A percentile compares a stretch with the other conserved stretches of the same genome.
These are phyloP conservation scores for Mactromeris polynyma DNA, from an alignment of 2,888 invertebrate genomes.

Conservation along the genomic window DNA sequence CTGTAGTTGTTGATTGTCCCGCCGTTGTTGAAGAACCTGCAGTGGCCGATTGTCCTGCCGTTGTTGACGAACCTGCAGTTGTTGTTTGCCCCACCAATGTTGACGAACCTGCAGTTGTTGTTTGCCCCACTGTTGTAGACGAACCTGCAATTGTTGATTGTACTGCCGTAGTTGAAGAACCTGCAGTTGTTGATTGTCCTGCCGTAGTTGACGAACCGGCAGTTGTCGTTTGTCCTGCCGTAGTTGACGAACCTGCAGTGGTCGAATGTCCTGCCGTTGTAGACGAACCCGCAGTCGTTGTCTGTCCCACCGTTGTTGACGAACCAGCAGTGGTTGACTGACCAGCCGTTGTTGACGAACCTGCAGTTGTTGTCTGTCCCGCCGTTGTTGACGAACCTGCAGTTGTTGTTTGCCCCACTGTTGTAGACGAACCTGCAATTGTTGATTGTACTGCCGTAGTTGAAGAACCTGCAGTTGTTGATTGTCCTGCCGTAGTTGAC, in stretches of 20 bases:
- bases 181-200: conserved; percentile 14
- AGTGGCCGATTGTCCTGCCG: background rate
- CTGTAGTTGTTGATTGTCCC: background rate
- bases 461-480: background rate
- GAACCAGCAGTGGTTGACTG: background rate
- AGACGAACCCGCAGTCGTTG: background rate
- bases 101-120: background rate
- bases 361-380: conserved; percentile 3
- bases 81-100: conserved; percentile 3
- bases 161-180: background rate
- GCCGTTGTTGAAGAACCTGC: background rate
- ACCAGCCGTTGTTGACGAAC: background rate
- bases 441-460: background rate
- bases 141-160: background rate
- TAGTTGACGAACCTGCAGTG: background rate
- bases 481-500: background rate
- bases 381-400: background rate
- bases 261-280: background rate
- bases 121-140: background rate
- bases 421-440: conserved; percentile 5
- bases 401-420: background rate
- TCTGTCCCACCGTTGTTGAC: background rate
- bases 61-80: conserved; percentile 6
- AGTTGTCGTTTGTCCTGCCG: background rate
- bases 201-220: conserved; percentile 7